Percentiles rank a stretch among this genome's conserved stretches.
Conservation (phyloP, 2,888 invertebrate genomes). For the Hecatera dysodea region DNA sequence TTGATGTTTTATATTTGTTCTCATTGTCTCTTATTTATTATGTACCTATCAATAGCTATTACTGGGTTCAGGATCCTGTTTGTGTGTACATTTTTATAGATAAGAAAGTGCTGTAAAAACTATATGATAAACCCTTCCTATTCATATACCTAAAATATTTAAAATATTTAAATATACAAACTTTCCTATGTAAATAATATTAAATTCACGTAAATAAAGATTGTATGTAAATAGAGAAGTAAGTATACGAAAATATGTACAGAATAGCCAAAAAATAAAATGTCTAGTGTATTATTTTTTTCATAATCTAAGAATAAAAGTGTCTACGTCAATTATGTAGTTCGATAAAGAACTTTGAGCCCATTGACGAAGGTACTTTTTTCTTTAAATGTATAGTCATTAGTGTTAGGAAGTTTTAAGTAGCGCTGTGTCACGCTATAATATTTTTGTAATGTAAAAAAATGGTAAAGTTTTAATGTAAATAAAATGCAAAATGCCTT, state of each 20-base stretch:
- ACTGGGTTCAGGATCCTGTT: not conserved
- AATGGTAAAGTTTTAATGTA: slow-evolving; percentile 56
- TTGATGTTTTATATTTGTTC: slow-evolving; percentile 20
- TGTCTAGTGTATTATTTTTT: slow-evolving; percentile 62
- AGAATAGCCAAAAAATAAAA: slow-evolving; percentile 50
- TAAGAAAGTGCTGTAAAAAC: slow-evolving; percentile 14
- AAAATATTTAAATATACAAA: slow-evolving; percentile 13
- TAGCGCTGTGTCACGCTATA: slow-evolving; percentile 56
- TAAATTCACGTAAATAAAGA: slow-evolving; percentile 4
- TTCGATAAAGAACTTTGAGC: slow-evolving; percentile 82
- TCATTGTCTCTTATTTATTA: slow-evolving; percentile 14
- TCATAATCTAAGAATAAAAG: slow-evolving; percentile 75
- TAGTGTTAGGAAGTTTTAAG: slow-evolving; percentile 43
- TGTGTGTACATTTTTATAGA: not conserved
- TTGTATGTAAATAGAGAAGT: slow-evolving; percentile 58
- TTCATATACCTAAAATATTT: slow-evolving; percentile 40
- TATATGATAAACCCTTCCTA: slow-evolving; percentile 13
- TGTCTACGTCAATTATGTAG: slow-evolving; percentile 83
- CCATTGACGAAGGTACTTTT: slow-evolving; percentile 87
- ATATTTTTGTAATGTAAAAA: slow-evolving; percentile 68
- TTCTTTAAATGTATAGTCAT: slow-evolving; percentile 66
- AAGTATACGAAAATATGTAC: slow-evolving; percentile 64
- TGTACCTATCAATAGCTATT: slow-evolving; percentile 9
- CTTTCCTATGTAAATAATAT: slow-evolving; percentile 2
- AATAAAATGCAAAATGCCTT: slow-evolving; percentile 73